Base-by-base conservation (phyloP, 2,888 invertebrate genomes). In the Dusona sp. region DNA sequence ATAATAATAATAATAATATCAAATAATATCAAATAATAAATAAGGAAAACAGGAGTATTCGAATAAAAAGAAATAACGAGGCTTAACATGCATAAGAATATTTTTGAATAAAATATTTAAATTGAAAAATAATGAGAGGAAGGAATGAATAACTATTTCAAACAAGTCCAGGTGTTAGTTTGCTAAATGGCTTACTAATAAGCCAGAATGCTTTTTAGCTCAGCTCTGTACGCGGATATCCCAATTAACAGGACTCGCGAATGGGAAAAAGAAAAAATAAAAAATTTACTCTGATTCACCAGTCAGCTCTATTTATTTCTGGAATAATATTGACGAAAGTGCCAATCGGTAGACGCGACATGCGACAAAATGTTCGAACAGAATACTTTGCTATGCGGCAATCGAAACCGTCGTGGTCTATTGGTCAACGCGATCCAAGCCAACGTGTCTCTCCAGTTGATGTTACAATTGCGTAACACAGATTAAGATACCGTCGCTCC, bases 151-250 rank as follows among this genome's bases (percentile, higher is more conserved):
- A 4, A 38, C n/a, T 22, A 1, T 48, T 48, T 29, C 9, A 51
- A n/a, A 51, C 51, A n/a, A 33, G n/a, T 16, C 64, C 48, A 72
- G 65, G 83, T 83, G 83, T 80, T 51, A 80, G 57, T 51, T 36
- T 2, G 86, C 73, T 83, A 86, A 86, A 48, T 61, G 67, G 48
- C 36, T 61, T 67, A 67, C 86, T 80, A 77, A 86, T 77, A 57
- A 80, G 42, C 51, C 61, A 36, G 72, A 78, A 73, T 80, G 73
- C 65, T 54, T 74, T 83, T 72, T 65, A n/a, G 48, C 67, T 77
- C 36, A 77, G 33, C 79, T 51, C 48, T 19, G 0, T n/a, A 3
- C 38, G 45, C 51, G 70, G 25, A 7, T 65, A 61, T 16, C n/a
- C 11, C 54, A 79, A 85, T 85, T 85, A 85, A 75, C 79, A 38